These are phyloP conservation scores for Artemia sp. DNA, from an alignment of 2,888 invertebrate species.

Conservation along the genomic window DNA sequence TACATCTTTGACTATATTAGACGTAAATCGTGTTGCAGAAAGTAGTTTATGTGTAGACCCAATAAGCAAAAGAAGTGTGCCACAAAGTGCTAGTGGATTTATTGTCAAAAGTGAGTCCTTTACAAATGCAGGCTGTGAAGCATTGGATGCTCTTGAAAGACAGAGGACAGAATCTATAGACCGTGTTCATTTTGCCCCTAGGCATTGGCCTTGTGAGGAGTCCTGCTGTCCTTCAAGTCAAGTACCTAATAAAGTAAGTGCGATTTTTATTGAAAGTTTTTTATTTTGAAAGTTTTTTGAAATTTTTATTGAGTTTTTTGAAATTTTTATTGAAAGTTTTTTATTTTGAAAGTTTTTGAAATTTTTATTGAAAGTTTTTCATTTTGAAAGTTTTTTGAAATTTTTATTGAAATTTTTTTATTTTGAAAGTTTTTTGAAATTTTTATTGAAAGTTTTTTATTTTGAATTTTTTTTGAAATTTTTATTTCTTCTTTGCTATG, in stretches of 20 bases:
- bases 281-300: too few relatives aligned
- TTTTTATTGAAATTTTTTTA: too few relatives aligned
- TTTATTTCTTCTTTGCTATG: too few relatives aligned
- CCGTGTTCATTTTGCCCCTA: conserved; percentile 9
- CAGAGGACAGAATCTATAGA: conserved; percentile 1
- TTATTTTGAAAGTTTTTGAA: too few relatives aligned
- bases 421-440: too few relatives aligned
- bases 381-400: too few relatives aligned
- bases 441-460: too few relatives aligned
- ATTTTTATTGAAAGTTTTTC: too few relatives aligned
- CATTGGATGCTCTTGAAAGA: conserved; percentile 5
- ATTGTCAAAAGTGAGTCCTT: conserved; percentile 6
- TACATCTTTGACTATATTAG: conserved; percentile 39
- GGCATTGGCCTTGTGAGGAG: background rate
- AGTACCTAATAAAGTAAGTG: conserved; percentile 11
- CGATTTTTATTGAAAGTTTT: too few relatives aligned
- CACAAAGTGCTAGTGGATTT: conserved; percentile 12
- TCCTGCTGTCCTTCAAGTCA: background rate
- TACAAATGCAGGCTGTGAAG: background rate
- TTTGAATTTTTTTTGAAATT: too few relatives aligned
- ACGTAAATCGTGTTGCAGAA: conserved; percentile 35
- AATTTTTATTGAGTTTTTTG: too few relatives aligned
- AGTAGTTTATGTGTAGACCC: conserved; percentile 72
- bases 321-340: too few relatives aligned
- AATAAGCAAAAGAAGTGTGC: conserved; percentile 32